These are phyloP conservation scores for Eudemis profundana DNA, from an alignment of 2,888 invertebrate species.

Conservation along the genomic window DNA sequence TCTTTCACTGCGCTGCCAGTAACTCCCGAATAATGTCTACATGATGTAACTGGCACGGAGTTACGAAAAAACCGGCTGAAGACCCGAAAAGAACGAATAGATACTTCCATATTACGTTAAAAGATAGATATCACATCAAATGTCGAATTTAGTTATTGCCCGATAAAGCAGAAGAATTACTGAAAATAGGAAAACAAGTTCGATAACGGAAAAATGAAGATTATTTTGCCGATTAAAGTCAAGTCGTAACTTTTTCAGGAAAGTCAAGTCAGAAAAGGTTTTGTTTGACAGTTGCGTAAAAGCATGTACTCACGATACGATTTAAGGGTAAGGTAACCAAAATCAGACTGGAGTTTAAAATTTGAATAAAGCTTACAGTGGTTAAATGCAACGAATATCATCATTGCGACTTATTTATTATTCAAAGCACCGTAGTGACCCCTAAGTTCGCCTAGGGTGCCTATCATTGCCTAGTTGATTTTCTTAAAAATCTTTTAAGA, in stretches of 20 bases:
- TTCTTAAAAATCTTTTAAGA: no score
- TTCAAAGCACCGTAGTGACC: no score
- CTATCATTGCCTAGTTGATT: no score
- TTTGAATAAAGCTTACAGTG: no score
- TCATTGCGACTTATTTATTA: no score
- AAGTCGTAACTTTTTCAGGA: background rate
- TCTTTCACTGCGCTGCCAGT: conserved; percentile 67
- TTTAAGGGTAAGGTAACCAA: background rate
- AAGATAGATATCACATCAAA: background rate
- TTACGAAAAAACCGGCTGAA: conserved; percentile 72
- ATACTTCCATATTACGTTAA: conserved; percentile 66
- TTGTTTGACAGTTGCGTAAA: background rate
- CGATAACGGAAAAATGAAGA: background rate
- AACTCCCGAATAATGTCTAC: conserved; percentile 61
- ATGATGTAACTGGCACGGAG: conserved; percentile 59
- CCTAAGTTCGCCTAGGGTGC: no score
- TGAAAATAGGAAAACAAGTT: background rate
- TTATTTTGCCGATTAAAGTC: background rate
- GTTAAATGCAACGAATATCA: no score
- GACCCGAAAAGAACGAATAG: conserved; percentile 62
- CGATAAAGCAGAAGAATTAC: background rate
- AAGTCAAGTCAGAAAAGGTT: no score
- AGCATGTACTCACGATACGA: background rate
- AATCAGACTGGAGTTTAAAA: no score
- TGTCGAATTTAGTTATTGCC: background rate